Evolutionary conservation across 2,888 invertebrate species (phyloP), one percentile per base, ranked within the genome.

Genomic region (Drosophila affinis): DNA sequence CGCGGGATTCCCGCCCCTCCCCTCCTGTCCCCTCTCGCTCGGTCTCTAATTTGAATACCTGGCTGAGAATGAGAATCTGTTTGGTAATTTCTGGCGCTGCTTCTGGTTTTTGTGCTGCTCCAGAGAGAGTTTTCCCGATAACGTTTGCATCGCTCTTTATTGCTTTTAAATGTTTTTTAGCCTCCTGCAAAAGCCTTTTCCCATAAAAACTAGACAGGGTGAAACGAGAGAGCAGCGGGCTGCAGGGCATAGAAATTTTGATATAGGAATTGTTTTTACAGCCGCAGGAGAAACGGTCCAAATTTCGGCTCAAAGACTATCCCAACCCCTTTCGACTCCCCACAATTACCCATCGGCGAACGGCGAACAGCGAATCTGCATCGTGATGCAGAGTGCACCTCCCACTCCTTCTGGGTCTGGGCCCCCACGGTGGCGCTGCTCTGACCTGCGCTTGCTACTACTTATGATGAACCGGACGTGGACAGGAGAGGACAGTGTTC

Each of bases 31-130:
- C 21, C 21, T 21, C 3, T 21, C 21, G 18, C 2, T 21, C 3
- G 21, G 21, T 21, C 74, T 85, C 83, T 87, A 88, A 83, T 83
- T 83, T 83, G 83, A 83, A 83, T 83, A 83, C 88, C 84, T 88
- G 83, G 53, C 67, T 58, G 72, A 51, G 65, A 65, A 71, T 60
- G 75, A 59, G 47, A 68, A 67, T 46, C 65, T 69, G 79, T 62
- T 60, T 29, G 57, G 62, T 71, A 72, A 62, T 55, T 53, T 57
- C 64, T 53, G 46, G 27, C 47, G 52, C 57, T 32, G 57, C 46
- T 53, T 14, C 39, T 39, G 44, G 18, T 57, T 48, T 62, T 57
- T 56, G 9, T n/a, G 21, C 12, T 27, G 34, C 3, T n/a, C 27
- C 54, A 47, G 12, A 32, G 12, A 32, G 18, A 55, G 52, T 46